Evolutionary conservation across 2,888 invertebrate genomes (phyloP), one percentile per base, ranked within the genome.

Genomic region (Andrena chrysosceles): DNA sequence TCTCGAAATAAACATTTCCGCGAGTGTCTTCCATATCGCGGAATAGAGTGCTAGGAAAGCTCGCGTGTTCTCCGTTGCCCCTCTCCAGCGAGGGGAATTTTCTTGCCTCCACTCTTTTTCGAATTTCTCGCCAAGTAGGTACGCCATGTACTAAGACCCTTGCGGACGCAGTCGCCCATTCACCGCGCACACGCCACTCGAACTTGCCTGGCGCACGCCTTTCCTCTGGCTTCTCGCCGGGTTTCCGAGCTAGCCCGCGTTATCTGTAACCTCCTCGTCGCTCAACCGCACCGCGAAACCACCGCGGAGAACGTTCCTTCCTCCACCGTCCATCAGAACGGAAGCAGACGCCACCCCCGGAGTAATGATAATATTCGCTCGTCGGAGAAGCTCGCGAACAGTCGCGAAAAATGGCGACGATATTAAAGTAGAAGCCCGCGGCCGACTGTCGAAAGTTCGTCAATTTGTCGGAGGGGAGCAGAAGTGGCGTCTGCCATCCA

Each of bases 231-330:
- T 68, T 26, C 54, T 52, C 49, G 16, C 49, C n/a, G 13, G 33
- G n/a, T 73, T 60, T 10, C 10, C 23, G 8, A 62, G 42, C 56
- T 26, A 29, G 23, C 16, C 49, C 63, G 62, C 74, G 72, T 73
- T 85, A 83, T 85, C 81, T 83, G 67, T 52, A 60, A 77, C 71
- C 73, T 31, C 70, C 78, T 68, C 73, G 72, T 76, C 33, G 67
- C 42, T 26, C 29, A 74, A 75, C 16, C 49, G 67, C 56, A 73
- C 54, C 81, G 59, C 72, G 64, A 72, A 64, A 42, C 48, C 48
- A 56, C 63, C 26, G 8, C 8, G 10, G 13, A 31, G 42, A 48
- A 6, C 63, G 23, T 5, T 16, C 35, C 8, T 42, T 20, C 33
- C 29, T 31, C 29, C 54, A 13, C 3, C 42, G 42, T 52, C 59